Evolutionary conservation across 2,113 vertebrate species (phyloP), one percentile per base, ranked within the genome.

Genomic region (Rynchops niger): DNA sequence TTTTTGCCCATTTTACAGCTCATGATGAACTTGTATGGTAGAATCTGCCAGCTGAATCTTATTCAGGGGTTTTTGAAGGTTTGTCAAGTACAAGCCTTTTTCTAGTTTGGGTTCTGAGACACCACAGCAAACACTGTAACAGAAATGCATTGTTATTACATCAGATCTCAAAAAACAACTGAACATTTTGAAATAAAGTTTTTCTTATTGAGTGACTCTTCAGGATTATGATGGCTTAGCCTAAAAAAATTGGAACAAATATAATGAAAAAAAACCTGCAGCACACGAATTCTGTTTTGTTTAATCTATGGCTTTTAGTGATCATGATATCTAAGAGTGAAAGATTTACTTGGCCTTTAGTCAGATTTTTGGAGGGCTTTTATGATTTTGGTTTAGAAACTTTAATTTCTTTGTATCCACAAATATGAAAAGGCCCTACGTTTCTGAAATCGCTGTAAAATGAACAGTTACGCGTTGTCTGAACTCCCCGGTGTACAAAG

Each of bases 321-420:
- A 53, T 95, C 45, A 4, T 66, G 76, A 66, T 95, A 79, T 72
- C 61, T 72, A 89, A 84, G 95, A 95, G 65, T 86, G 77, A 96
- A 92, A 95, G 96, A 43, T 20, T 21, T 69, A 82, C 90, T 96
- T 94, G 72, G 92, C 82, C 76, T 96, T 96, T 42, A 55, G 42
- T 62, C 40, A 97, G 81, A 91, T 76, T 94, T 19, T 29, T 77
- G 53, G 87, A 70, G 69, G n/a, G 45, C 90, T 91, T 86, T 84
- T 81, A 92, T 78, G 15, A 80, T 92, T 97, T 95, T 9, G 22
- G 62, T 94, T 97, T 92, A 94, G 95, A 69, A 97, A 92, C 86
- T 85, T 96, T 58, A 49, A 82, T 96, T 97, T 96, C 89, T 97
- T 97, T 71, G 55, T 81, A 85, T 70, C 65, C 40, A 71, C 61